These are phyloP conservation scores for Caenorhabditis sp. DNA, from an alignment of 2,888 invertebrate genomes.

Conservation along the genomic window DNA sequence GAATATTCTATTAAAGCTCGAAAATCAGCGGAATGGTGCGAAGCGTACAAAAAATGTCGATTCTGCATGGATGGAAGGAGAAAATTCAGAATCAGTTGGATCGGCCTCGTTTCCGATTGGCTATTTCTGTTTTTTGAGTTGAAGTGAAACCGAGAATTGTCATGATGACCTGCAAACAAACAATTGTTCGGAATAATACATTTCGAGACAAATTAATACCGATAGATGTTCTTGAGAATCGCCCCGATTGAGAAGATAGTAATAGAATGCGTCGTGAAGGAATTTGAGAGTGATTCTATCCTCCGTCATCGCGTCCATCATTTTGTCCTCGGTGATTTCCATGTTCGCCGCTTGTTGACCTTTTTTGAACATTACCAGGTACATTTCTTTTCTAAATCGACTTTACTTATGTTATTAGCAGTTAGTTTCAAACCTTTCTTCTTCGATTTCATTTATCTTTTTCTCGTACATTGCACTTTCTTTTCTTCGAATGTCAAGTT, in stretches of 20 bases:
- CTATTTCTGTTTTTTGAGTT: conserved; percentile 75
- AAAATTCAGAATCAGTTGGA: conserved; percentile 31
- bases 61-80: neutral
- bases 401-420: neutral
- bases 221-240: conserved; percentile 90
- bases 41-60: neutral
- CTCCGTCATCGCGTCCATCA: conserved; percentile 81
- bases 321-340: conserved; percentile 66
- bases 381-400: conserved; percentile 74
- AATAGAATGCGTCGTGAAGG: conserved; percentile 92
- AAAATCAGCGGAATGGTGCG: conserved; percentile 37
- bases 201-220: conserved; percentile 39
- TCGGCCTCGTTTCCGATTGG: conserved; percentile 53
- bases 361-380: conserved; percentile 79
- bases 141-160: conserved; percentile 84
- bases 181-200: neutral
- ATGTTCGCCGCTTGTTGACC: conserved; percentile 78
- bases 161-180: conserved; percentile 85
- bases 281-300: conserved; percentile 93
- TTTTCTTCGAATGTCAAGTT: conserved; percentile 65
- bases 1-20: conserved; percentile 45
- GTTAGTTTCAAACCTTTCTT: conserved; percentile 66
- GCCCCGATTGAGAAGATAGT: conserved; percentile 88
- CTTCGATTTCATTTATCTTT: conserved; percentile 75
- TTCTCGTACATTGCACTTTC: conserved; percentile 77